Base-by-base conservation (phyloP, 2,113 vertebrate genomes). In the Tenrec ecaudatus region DNA sequence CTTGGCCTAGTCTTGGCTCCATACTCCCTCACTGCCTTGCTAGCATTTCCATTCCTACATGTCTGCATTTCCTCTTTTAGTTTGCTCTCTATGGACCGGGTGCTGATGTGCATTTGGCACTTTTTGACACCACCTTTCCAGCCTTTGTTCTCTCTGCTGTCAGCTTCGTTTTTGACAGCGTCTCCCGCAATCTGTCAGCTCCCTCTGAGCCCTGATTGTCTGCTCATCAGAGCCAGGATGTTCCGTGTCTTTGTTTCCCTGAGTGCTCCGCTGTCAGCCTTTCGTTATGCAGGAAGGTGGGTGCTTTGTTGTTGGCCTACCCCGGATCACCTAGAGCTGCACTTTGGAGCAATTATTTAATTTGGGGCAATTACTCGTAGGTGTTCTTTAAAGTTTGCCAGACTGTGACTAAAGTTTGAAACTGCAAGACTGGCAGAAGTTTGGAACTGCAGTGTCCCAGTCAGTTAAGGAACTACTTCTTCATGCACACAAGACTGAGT, bases 291-390 rank as follows among this genome's bases (percentile, higher is more conserved):
- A 71, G 19, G 53, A 47, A 73, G 29, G 86, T 82, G 89, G 90
- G 93, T 36, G 88, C 90, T 90, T 9, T 16, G 4, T 73, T 71
- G 58, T 86, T 77, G 90, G 77, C 94, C 82, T 78, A 77, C 75
- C 80, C 38, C 1, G 71, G 82, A 91, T 75, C 94, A 69, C 33
- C 0, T 3, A 3, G 82, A 93, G 92, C 92, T 83, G 29, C 40
- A 73, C 89, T 82, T 88, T 6, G 92, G 75, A 92, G 57, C 94
- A 94, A 78, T 96, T 95, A 91, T 89, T 96, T 90, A 94, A 92
- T 96, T 91, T 89, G 79, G 93, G 89, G 78, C 89, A 96, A 92
- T 96, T 95, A 95, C 66, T 68, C 22, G 60, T 95, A 95, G 94
- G 83, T 94, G 95, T 94, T 95, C 36, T 88, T 88, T n/a, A 68